Percentiles rank a stretch among this genome's conserved stretches.
phyloP scores from a whole-genome alignment of 2,113 vertebrate species.

The Microcebus murinus region DNA sequence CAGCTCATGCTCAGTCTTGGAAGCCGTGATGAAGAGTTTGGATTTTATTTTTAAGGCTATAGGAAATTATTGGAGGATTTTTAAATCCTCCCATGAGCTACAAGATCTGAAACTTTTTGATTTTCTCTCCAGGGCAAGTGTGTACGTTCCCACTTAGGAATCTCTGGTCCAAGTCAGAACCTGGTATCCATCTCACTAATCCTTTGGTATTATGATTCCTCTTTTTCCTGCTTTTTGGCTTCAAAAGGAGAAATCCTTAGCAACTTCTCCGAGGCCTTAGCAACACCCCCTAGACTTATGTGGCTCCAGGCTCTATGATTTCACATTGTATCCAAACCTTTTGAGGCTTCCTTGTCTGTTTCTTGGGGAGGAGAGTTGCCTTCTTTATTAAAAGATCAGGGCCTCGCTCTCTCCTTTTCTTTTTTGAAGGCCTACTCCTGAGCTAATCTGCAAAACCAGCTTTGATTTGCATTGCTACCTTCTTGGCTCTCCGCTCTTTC shows the following conservation, averaged over 20 bases:
- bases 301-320: slow-evolving; percentile 24
- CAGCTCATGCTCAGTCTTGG: neutral
- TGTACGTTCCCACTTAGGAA: neutral
- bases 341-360: neutral
- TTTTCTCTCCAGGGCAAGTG: neutral
- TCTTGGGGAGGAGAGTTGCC: neutral
- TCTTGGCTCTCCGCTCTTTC: neutral
- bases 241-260: slow-evolving; percentile 67
- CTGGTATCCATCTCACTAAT: slow-evolving; percentile 7
- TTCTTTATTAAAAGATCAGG: neutral
- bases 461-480: neutral
- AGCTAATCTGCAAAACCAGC: neutral
- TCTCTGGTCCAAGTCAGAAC: neutral
- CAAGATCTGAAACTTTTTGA: neutral
- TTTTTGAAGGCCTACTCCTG: neutral
- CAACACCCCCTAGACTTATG: slow-evolving; percentile 13
- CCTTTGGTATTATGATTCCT: slow-evolving; percentile 16
- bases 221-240: slow-evolving; percentile 16
- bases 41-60: slow-evolving; percentile 49
- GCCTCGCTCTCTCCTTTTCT: neutral
- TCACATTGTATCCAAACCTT: neutral
- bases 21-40: neutral
- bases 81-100: neutral
- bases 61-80: neutral
- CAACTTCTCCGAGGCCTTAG: slow-evolving; percentile 53